A percentile compares a stretch with the other conserved stretches of the same genome.
phyloP scores from a whole-genome alignment of 2,888 invertebrate genomes.

The Litoditis marina region DNA sequence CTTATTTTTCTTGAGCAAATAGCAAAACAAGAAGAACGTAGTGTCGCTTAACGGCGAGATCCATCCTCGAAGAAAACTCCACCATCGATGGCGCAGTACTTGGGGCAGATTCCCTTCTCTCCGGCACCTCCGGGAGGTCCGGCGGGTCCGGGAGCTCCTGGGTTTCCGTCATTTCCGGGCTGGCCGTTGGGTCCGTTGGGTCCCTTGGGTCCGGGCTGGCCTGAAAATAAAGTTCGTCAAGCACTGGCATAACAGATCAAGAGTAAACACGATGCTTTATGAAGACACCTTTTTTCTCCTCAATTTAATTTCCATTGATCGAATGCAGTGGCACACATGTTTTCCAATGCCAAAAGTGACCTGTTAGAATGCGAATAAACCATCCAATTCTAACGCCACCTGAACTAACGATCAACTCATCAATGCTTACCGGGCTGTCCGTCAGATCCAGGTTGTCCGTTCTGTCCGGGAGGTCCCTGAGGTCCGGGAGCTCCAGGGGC shows the following conservation, averaged over 20 bases:
- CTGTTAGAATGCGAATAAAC: too few relatives aligned
- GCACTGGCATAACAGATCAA: too few relatives aligned
- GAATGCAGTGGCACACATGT: too few relatives aligned
- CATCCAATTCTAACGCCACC: too few relatives aligned
- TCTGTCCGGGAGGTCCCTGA: neutral
- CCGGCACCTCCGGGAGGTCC: conserved; percentile 32
- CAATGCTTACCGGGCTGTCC: neutral
- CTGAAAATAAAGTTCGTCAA: neutral
- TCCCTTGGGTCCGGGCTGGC: conserved; percentile 39
- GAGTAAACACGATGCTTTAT: too few relatives aligned
- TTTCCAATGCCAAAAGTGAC: too few relatives aligned
- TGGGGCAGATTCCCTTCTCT: conserved; percentile 52
- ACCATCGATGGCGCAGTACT: conserved; percentile 46
- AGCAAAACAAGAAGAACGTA: neutral
- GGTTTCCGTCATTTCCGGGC: conserved; percentile 46
- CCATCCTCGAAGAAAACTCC: conserved; percentile 61
- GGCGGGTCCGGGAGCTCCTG: conserved; percentile 38
- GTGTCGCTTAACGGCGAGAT: conserved; percentile 26
- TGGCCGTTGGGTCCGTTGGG: conserved; percentile 37
- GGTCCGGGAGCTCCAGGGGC: neutral
- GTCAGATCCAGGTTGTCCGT: neutral
- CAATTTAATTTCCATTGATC: neutral
- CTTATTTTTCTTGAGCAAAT: too few relatives aligned
- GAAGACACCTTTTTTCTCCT: too few relatives aligned
- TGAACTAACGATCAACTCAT: neutral